These are phyloP conservation scores for Caenorhabditis parvicauda DNA, from an alignment of 2,888 invertebrate species.

Conservation along the genomic window DNA sequence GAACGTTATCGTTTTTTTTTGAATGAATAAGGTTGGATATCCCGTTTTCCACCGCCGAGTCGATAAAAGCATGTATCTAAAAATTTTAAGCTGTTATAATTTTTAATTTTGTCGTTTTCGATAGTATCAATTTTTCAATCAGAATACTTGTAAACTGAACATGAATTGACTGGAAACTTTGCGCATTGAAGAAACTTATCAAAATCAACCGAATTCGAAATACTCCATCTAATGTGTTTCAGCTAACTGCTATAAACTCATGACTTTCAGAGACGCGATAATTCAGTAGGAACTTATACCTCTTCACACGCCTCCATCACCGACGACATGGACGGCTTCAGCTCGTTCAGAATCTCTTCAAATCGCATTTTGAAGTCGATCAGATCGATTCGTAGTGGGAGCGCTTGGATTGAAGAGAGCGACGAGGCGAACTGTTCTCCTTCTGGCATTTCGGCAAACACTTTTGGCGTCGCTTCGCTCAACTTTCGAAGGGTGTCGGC, in stretches of 20 bases:
- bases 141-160: too few species aligned
- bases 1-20: too few species aligned
- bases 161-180: too few species aligned
- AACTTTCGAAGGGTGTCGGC: constrained; percentile 82
- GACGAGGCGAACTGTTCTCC: constrained; percentile 92
- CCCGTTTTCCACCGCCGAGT: too few species aligned
- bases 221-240: too few species aligned
- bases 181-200: too few species aligned
- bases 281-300: too few species aligned
- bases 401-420: constrained; percentile 64
- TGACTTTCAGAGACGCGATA: constrained; percentile 16
- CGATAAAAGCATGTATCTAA: too few species aligned
- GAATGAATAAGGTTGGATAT: background rate
- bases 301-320: constrained; percentile 82
- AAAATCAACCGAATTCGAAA: too few species aligned
- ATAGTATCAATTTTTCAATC: too few species aligned
- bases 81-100: too few species aligned
- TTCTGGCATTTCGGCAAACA: constrained; percentile 70
- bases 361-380: constrained; percentile 85
- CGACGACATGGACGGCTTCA: constrained; percentile 87
- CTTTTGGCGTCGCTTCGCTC: constrained; percentile 64
- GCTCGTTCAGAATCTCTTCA: constrained; percentile 80
- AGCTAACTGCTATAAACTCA: constrained; percentile 8
- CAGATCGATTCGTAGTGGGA: constrained; percentile 76
- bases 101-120: too few species aligned